Conservation (phyloP, 2,888 invertebrate species). For the Nemoura dubitans region DNA sequence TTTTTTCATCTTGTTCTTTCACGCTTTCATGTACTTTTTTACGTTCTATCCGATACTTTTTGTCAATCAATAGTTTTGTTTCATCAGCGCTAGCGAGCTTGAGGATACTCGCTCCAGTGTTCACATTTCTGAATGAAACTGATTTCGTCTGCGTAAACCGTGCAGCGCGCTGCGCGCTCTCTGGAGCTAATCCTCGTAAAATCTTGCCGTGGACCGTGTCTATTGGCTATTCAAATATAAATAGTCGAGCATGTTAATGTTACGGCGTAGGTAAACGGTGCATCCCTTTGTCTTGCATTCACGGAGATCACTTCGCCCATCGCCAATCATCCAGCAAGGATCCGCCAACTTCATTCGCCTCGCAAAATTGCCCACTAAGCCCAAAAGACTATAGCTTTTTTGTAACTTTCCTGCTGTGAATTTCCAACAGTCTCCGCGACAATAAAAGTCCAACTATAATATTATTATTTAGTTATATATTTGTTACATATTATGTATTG, state of each 20-base stretch:
- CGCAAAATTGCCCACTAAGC: too few relatives aligned
- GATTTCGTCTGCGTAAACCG: background rate
- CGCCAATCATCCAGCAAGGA: too few relatives aligned
- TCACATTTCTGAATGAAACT: constrained; percentile 40
- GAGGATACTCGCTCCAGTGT: constrained; percentile 1
- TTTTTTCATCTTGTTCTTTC: constrained; percentile 33
- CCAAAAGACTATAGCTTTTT: too few relatives aligned
- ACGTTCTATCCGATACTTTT: constrained; percentile 10
- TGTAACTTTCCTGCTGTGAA: too few relatives aligned
- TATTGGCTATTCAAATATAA: background rate
- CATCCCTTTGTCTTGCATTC: background rate
- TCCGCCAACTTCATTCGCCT: too few relatives aligned
- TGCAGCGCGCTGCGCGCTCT: too few relatives aligned
- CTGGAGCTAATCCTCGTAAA: background rate
- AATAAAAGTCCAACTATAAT: too few relatives aligned
- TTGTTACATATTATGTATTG: too few relatives aligned
- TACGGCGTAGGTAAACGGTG: background rate
- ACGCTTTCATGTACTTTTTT: constrained; percentile 38
- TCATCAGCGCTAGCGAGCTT: background rate
- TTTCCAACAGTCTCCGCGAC: too few relatives aligned
- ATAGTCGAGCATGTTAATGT: background rate
- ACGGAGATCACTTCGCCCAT: background rate
- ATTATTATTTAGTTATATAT: too few relatives aligned
- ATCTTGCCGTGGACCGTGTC: background rate
- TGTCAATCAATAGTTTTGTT: constrained; percentile 42